Base-by-base conservation (phyloP, 2,888 invertebrate genomes). In the Yponomeuta plumbellus region DNA sequence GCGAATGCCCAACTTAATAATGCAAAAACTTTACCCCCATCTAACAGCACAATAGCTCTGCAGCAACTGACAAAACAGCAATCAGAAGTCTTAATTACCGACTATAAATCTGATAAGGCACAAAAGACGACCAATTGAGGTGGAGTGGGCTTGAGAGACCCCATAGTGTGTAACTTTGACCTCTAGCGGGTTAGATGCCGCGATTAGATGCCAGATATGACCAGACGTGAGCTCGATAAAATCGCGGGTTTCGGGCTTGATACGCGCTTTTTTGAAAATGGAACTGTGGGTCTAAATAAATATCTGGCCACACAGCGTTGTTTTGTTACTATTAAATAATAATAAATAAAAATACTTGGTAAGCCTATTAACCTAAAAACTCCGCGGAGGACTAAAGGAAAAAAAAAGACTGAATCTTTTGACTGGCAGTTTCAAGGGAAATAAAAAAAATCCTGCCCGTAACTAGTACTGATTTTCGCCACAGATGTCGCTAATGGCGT, bases 191-290 rank as follows among this genome's bases (percentile, higher is more conserved):
- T 65, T 59, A 62, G 62, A 62, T 62, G 20, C 11, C 67, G 64
- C 73, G 80, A 82, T 84, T 73, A 79, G 80, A 81, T 81, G 73
- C 69, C 74, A 81, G 26, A 21, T 21, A 62, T 62, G 62, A 17
- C 23, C 20, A n/a, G 26, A 62, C 62, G 62, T 62, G 62, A 26
- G 34, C 21, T 17, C 13, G 59, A 59, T 59, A 8, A 13, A 13
- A 59, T 59, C 59, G 21, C 59, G 59, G 23, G 0, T 23, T 59
- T 23, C n/a, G 22, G 23, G 13, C 44, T 52, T 17, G 2, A 17
- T 1, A 52, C 17, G 44, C 44, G 44, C 17, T 5, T 52, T 52
- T 52, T 52, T 2, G 13, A 52, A 17, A 52, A 52, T 13, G 44
- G 44, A 52, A 52, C 17, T 17, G 17, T 52, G 13, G 11, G 11